Evolutionary conservation across 1,140 invertebrate species (phyloP), one percentile per base, ranked within the genome.

Genomic region (Tigriopus japonicus): DNA sequence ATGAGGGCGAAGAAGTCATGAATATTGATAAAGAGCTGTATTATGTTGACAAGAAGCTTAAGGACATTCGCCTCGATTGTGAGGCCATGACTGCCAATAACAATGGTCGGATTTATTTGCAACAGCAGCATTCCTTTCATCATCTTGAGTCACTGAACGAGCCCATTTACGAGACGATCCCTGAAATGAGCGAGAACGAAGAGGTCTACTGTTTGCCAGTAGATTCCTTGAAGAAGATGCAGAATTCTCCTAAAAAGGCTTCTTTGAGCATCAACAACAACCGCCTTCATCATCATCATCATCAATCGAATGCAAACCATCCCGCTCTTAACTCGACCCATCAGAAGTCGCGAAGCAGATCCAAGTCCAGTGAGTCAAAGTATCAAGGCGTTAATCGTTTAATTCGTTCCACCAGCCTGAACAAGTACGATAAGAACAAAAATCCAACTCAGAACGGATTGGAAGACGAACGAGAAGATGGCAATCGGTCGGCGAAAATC

Each of bases 151-250:
- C 41, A 3, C 42, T 65, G 28, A 40, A 73, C 14, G 80, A 82
- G 63, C 80, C 81, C 66, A 81, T 82, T 62, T 82, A 82, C 64
- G 80, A 82, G 67, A 81, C 80, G 0, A 82, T 81, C 62, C 79
- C 79, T 0, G 80, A 81, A 64, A 76, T 78, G 15, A 76, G 77
- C 6, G 79, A 78, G 67, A 71, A 71, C 0, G 67, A 66, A 52
- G 80, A 81, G 60, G 75, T 81, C 23, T 82, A 81, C 64, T 81
- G 76, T 52, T 77, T 76, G n/a, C 80, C 80, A 0, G 81, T 84
- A 70, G 73, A 81, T 68, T 65, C 68, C 65, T 52, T 62, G 67
- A 56, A 43, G 42, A 62, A 52, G 0, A 52, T 52, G 14, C 40
- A 56, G 13, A 58, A 61, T 28, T 52, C 56, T 45, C 45, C 56